Conservation (phyloP, 2,888 invertebrate species). For the Geotrupes spiniger region DNA sequence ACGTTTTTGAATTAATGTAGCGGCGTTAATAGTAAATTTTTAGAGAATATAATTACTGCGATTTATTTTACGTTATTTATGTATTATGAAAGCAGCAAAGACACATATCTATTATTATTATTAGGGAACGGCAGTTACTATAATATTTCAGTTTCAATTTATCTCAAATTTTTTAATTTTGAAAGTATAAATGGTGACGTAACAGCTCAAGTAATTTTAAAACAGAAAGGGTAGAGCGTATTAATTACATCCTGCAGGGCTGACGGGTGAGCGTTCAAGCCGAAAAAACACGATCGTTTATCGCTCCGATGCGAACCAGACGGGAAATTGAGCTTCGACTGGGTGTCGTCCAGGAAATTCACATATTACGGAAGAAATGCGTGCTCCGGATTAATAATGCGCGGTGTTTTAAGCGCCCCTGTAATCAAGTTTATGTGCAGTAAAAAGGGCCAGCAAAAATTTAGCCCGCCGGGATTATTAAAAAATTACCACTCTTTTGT, state of each 20-base stretch:
- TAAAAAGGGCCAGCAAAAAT: slow-evolving; percentile 8
- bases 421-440: slow-evolving; percentile 20
- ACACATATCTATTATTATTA: no score
- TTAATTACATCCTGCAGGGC: slow-evolving; percentile 26
- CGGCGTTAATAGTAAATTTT: no score
- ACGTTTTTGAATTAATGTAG: no score
- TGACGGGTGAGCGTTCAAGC: slow-evolving; percentile 22
- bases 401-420: slow-evolving; percentile 17
- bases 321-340: slow-evolving; percentile 36
- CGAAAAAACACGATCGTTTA: slow-evolving; percentile 15
- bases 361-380: slow-evolving; percentile 30
- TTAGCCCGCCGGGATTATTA: no score
- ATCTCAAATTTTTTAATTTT: no score
- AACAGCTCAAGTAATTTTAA: not conserved
- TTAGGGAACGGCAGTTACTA: no score
- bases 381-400: slow-evolving; percentile 25
- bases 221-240: slow-evolving; percentile 12
- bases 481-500: no score
- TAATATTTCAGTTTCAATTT: no score
- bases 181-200: no score
- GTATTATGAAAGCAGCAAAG: no score
- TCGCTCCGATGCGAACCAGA: slow-evolving; percentile 19
- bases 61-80: no score
- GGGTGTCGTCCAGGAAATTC: slow-evolving; percentile 35
- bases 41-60: no score